Conservation (phyloP, 2,113 vertebrate genomes). For the Pongo abelii region DNA sequence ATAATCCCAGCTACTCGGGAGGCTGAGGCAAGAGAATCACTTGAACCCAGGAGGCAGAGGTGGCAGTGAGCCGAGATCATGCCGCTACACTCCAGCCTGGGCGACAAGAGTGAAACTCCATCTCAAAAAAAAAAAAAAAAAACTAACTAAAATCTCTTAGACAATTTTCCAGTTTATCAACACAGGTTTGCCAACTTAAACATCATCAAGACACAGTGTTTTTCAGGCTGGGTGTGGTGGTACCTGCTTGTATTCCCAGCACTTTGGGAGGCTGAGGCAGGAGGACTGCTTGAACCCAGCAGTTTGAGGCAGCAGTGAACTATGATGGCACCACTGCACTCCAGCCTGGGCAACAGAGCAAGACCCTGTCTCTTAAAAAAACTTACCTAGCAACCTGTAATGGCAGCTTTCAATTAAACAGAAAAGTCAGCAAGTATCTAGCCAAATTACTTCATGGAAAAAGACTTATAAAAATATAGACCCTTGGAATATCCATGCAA, state of each 20-base stretch:
- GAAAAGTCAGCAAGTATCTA: neutral
- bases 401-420: neutral
- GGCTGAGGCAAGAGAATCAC: neutral
- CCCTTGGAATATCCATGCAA: neutral
- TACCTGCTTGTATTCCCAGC: too few species aligned
- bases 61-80: neutral
- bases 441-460: neutral
- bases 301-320: too few species aligned
- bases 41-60: neutral
- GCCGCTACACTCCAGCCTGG: neutral
- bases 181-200: neutral
- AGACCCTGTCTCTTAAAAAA: neutral
- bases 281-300: too few species aligned
- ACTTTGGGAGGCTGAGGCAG: too few species aligned
- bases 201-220: neutral
- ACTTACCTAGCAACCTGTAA: neutral
- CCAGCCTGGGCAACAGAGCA: too few species aligned
- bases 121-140: neutral
- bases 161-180: neutral
- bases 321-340: too few species aligned
- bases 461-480: neutral
- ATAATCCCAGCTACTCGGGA: neutral
- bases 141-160: neutral
- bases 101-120: neutral
- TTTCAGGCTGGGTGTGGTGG: neutral